Evolutionary conservation across 2,113 vertebrate species (phyloP).

Genomic region (Aspiorhynchus laticeps): DNA sequence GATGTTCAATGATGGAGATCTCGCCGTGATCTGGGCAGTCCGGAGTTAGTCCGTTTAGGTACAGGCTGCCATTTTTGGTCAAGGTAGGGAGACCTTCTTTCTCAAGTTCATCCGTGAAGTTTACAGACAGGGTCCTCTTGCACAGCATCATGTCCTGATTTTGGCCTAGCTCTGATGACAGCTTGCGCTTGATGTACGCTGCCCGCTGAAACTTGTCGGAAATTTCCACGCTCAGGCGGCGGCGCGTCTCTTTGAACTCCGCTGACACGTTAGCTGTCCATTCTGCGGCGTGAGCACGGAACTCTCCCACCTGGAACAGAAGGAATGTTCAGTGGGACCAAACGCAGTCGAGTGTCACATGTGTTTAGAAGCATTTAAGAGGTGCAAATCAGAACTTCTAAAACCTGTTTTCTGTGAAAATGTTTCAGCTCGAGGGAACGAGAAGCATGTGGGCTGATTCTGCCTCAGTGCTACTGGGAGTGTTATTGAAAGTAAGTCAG

Average conservation of each 20-base stretch:
- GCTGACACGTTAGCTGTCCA: constrained; percentile 98
- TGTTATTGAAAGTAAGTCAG: neutral
- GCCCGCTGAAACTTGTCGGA: constrained; percentile 97
- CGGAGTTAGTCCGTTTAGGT: constrained; percentile 93
- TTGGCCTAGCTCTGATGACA: constrained; percentile 90
- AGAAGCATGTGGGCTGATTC: neutral
- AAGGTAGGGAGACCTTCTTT: constrained; percentile 74
- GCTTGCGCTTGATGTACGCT: constrained; percentile 95
- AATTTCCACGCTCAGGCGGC: constrained; percentile 95
- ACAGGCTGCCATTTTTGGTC: constrained; percentile 89
- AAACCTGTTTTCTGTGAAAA: constrained; percentile 14
- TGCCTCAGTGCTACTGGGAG: neutral
- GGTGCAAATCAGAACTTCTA: neutral
- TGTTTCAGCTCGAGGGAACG: neutral
- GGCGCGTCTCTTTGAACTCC: constrained; percentile 96
- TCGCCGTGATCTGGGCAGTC: constrained; percentile 86
- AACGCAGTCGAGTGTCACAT: neutral
- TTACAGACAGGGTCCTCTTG: constrained; percentile 91
- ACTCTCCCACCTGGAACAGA: constrained; percentile 88
- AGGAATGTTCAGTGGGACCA: neutral
- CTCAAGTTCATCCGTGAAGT: constrained; percentile 81
- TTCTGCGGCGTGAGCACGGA: constrained; percentile 94
- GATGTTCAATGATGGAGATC: constrained; percentile 88
- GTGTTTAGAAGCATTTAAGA: neutral
- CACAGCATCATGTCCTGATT: constrained; percentile 92